Evolutionary conservation across 2,888 invertebrate genomes (phyloP).

Genomic region (Hymenopus coronatus): DNA sequence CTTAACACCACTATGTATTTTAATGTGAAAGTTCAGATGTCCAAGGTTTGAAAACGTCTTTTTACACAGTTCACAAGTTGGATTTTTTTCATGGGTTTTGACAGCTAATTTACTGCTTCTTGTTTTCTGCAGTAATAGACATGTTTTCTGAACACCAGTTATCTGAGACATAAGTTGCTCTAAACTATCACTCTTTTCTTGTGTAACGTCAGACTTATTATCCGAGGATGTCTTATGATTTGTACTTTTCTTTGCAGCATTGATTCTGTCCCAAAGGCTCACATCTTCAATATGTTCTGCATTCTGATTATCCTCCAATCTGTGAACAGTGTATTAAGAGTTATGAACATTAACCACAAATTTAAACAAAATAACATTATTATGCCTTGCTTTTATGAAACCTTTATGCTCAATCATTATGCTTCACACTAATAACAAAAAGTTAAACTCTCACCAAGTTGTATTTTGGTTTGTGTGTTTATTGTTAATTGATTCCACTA

Average conservation of each 20-base stretch:
- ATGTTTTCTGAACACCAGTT: not conserved
- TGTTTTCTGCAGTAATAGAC: not conserved
- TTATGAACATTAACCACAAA: too few species aligned
- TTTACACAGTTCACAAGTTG: conserved; percentile 11
- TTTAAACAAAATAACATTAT: too few species aligned
- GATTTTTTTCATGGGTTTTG: not conserved
- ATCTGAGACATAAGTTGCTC: not conserved
- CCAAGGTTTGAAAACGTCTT: conserved; percentile 16
- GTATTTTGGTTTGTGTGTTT: too few species aligned
- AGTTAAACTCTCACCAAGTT: too few species aligned
- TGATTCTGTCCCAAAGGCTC: not conserved
- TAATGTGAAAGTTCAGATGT: conserved; percentile 41
- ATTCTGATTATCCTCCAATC: not conserved
- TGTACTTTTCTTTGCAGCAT: not conserved
- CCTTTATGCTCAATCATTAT: too few species aligned
- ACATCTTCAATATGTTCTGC: not conserved
- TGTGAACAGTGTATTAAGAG: not conserved
- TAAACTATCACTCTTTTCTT: not conserved
- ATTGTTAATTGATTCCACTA: too few species aligned
- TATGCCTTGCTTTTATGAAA: too few species aligned
- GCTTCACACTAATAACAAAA: too few species aligned
- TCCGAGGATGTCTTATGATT: not conserved
- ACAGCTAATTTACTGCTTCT: not conserved
- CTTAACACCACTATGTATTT: conserved; percentile 42
- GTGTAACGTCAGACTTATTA: not conserved